A percentile compares a stretch with the other conserved stretches of the same genome.
phyloP scores from a whole-genome alignment of 2,797 vertebrate species.

The Carduelis carduelis region DNA sequence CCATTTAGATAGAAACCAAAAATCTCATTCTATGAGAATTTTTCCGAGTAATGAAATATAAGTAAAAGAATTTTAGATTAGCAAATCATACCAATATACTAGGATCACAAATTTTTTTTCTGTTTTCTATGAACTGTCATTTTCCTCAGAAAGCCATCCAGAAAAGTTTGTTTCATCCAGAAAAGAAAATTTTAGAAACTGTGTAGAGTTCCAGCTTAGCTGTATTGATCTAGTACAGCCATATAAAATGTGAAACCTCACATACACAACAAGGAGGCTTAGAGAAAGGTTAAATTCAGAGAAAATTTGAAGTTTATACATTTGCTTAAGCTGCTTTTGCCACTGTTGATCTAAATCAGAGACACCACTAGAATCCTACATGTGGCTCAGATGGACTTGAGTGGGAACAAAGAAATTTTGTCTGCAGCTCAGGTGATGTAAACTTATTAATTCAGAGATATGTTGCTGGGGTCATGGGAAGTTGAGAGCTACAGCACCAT shows the following conservation, averaged over 20 bases:
- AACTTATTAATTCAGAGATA: fast-evolving
- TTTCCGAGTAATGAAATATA: not conserved
- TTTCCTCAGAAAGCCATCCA: not conserved
- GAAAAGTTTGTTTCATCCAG: not conserved
- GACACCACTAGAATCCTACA: not conserved
- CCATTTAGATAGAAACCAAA: not conserved
- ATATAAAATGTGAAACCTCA: not conserved
- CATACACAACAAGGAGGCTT: not conserved
- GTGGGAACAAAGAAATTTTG: not conserved
- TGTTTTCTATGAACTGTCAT: not conserved
- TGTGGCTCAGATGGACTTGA: not conserved
- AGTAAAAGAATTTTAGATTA: not conserved
- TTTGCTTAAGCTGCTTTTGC: not conserved
- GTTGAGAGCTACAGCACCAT: not conserved
- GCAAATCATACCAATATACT: not conserved
- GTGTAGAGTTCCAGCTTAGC: not conserved
- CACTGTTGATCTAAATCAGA: not conserved
- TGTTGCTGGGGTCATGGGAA: not conserved
- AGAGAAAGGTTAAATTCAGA: not conserved
- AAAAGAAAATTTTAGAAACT: not conserved
- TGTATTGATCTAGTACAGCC: not conserved
- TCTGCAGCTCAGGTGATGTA: not conserved
- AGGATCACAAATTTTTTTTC: not conserved
- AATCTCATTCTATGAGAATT: not conserved
- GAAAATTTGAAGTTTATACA: not conserved